Evolutionary conservation across 2,888 invertebrate genomes (phyloP).

Genomic region (Aleiodes testaceus): DNA sequence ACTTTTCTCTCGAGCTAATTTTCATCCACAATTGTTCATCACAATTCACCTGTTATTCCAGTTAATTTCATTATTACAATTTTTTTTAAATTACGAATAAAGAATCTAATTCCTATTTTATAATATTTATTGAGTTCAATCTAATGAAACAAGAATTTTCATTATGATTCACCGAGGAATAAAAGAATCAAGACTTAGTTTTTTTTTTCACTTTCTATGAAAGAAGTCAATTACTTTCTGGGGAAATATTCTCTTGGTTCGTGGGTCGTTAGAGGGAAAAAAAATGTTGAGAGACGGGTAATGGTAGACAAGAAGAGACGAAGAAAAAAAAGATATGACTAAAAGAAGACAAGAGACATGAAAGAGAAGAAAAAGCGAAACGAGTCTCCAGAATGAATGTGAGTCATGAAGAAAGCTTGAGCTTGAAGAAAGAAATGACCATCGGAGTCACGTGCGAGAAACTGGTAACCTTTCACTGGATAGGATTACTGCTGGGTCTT

Average conservation of each 20-base stretch:
- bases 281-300: background rate
- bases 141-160: too few relatives aligned
- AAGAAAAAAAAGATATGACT: conserved; percentile 36
- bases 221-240: conserved; percentile 1
- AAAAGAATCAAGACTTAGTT: too few relatives aligned
- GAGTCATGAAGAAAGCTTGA: conserved; percentile 28
- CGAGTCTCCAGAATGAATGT: too few relatives aligned
- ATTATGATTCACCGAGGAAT: too few relatives aligned
- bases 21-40: too few relatives aligned
- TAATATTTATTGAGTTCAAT: too few relatives aligned
- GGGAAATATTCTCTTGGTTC: conserved; percentile 19
- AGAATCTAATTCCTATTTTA: too few relatives aligned
- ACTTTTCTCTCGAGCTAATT: too few relatives aligned
- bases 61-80: too few relatives aligned
- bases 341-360: conserved; percentile 17
- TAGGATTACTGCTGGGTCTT: conserved; percentile 46
- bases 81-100: too few relatives aligned
- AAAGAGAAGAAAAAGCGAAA: conserved; percentile 12
- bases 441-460: conserved; percentile 53
- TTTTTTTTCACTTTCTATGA: background rate
- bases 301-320: background rate
- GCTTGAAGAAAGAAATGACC: conserved; percentile 36
- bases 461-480: conserved; percentile 47
- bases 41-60: too few relatives aligned
- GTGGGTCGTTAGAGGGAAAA: conserved; percentile 16